These are phyloP conservation scores for Cephus nigrinus DNA, from an alignment of 2,888 invertebrate genomes.

Conservation along the genomic window DNA sequence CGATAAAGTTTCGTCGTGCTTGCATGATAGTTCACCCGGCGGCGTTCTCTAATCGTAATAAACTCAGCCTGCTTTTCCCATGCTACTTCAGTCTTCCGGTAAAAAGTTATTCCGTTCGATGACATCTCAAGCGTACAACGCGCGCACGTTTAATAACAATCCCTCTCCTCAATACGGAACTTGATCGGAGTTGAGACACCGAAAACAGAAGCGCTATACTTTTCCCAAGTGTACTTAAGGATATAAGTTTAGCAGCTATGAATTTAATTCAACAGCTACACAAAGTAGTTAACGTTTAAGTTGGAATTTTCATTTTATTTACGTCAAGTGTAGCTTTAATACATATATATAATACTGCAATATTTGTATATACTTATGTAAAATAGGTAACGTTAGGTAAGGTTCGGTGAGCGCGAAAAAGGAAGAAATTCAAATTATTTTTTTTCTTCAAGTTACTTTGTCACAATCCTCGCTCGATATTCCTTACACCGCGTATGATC, in stretches of 20 bases:
- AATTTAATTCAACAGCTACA: background rate
- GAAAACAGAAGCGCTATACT: constrained; percentile 4
- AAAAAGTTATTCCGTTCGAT: too few relatives aligned
- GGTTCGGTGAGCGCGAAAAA: too few relatives aligned
- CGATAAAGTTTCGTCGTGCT: too few relatives aligned
- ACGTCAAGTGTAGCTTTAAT: constrained; percentile 27
- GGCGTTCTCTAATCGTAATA: too few relatives aligned
- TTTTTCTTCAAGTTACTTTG: constrained; percentile 6
- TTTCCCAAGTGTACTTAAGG: constrained; percentile 10
- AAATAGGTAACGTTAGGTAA: constrained; percentile 21
- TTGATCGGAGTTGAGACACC: background rate
- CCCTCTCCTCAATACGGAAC: too few relatives aligned
- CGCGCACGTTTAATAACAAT: too few relatives aligned
- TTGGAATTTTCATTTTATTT: constrained; percentile 26
- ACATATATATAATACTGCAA: constrained; percentile 19
- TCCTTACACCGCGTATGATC: background rate
- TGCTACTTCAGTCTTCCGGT: too few relatives aligned
- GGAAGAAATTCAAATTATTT: background rate
- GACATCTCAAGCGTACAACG: too few relatives aligned
- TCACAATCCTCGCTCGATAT: background rate
- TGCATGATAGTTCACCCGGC: too few relatives aligned
- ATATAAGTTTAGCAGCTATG: background rate
- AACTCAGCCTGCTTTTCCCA: too few relatives aligned
- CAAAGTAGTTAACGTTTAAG: constrained; percentile 2
- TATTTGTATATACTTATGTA: constrained; percentile 15